Conservation (phyloP, 2,113 vertebrate genomes). For the Tachysurus vachellii region DNA sequence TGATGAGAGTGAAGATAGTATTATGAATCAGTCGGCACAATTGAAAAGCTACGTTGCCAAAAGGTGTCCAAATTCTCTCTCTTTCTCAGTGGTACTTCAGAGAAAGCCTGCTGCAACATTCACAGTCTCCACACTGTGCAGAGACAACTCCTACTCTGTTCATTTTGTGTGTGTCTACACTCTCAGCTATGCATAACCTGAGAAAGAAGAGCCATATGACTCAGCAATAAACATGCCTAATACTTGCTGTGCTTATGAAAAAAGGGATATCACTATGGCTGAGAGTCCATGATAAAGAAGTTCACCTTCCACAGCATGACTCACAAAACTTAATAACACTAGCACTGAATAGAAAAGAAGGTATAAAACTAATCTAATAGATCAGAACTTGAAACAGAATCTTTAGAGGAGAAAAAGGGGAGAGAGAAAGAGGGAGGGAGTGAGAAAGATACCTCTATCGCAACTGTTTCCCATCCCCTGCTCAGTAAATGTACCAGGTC, state of each 20-base stretch:
- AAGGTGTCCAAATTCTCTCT: not conserved
- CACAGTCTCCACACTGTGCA: constrained; percentile 1
- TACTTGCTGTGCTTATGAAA: not conserved
- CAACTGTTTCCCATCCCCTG: constrained; percentile 95
- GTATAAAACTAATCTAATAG: not conserved
- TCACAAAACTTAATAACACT: not conserved
- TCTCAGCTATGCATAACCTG: constrained; percentile 27
- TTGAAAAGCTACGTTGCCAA: not conserved
- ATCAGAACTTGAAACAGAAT: not conserved
- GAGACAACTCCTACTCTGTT: constrained; percentile 17
- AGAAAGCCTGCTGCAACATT: not conserved
- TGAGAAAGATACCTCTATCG: constrained; percentile 84
- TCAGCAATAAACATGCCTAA: constrained; percentile 26
- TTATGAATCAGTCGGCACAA: constrained; percentile 7
- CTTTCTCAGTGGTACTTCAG: not conserved
- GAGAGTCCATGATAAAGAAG: not conserved
- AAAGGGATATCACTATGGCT: not conserved
- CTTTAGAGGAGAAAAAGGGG: constrained; percentile 30
- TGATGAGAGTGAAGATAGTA: not conserved
- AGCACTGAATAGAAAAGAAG: not conserved
- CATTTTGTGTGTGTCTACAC: not conserved
- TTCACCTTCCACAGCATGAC: not conserved
- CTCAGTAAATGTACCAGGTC: constrained; percentile 63
- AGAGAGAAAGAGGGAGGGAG: constrained; percentile 9
- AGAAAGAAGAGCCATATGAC: constrained; percentile 24